Conservation (phyloP, 2,888 invertebrate genomes). For the Agrilus cyanescens region DNA sequence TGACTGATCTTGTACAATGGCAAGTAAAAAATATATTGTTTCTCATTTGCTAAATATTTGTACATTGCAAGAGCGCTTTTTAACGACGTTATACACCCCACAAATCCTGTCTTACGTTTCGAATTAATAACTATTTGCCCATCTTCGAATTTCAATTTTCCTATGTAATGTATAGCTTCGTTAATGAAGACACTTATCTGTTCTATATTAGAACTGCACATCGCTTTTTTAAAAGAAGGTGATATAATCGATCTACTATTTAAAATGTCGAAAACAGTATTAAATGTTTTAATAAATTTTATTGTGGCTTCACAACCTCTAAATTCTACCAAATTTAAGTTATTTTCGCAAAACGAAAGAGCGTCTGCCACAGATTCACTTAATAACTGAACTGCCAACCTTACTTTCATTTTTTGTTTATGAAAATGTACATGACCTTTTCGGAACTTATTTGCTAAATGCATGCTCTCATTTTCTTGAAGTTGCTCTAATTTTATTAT, state of each 20-base stretch:
- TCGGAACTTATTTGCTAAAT: conserved; percentile 12
- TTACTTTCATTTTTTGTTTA: conserved; percentile 18
- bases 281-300: conserved; percentile 15
- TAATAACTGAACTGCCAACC: conserved; percentile 17
- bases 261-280: conserved; percentile 18
- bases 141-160: not conserved
- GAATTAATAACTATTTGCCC: not conserved
- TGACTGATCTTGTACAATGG: conserved; percentile 16
- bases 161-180: not conserved
- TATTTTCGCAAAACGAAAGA: conserved; percentile 14
- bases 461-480: conserved; percentile 10
- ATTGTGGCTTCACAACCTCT: conserved; percentile 12
- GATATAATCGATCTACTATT: conserved; percentile 14
- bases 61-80: conserved; percentile 2
- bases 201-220: conserved; percentile 4
- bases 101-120: conserved; percentile 10
- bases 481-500: conserved; percentile 8
- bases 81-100: conserved; percentile 8
- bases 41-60: not conserved
- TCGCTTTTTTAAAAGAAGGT: conserved; percentile 10
- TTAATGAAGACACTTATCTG: too few relatives aligned
- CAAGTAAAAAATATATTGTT: conserved; percentile 10
- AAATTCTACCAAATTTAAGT: conserved; percentile 15
- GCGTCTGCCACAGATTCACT: conserved; percentile 15
- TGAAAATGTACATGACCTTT: conserved; percentile 9